These are phyloP conservation scores for Brachymystax lenok DNA, from an alignment of 2,797 vertebrate species.

Conservation along the genomic window DNA sequence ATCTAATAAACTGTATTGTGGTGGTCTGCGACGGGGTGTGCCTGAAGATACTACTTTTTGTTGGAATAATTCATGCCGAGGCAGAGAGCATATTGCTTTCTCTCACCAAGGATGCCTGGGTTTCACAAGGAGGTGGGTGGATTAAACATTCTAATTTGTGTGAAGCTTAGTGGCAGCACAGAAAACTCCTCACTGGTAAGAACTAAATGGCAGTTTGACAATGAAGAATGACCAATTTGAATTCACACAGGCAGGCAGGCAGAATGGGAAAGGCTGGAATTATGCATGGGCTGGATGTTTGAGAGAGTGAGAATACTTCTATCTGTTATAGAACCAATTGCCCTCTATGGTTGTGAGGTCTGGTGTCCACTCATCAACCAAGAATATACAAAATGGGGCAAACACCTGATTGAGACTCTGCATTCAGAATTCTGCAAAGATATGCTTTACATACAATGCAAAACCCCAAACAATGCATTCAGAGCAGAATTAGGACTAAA, in stretches of 20 bases:
- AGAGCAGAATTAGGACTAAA: too few species aligned
- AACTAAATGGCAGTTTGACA: constrained; percentile 29
- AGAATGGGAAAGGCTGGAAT: constrained; percentile 34
- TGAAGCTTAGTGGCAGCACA: constrained; percentile 26
- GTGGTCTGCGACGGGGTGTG: constrained; percentile 8
- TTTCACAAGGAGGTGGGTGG: constrained; percentile 22
- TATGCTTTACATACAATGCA: too few species aligned
- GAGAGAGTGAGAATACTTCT: too few species aligned
- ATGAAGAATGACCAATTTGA: constrained; percentile 37
- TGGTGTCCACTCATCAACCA: too few species aligned
- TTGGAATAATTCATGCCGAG: constrained; percentile 34
- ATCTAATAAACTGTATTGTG: not conserved
- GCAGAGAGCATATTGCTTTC: constrained; percentile 29
- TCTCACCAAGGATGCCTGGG: constrained; percentile 1
- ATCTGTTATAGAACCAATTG: too few species aligned
- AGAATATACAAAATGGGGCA: too few species aligned
- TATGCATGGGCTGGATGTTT: constrained; percentile 31
- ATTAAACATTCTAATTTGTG: constrained; percentile 44
- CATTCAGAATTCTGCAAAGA: too few species aligned
- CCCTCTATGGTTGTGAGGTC: too few species aligned
- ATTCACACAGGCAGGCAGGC: constrained; percentile 33
- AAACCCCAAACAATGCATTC: too few species aligned
- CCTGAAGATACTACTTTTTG: constrained; percentile 15
- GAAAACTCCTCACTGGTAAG: constrained; percentile 25
- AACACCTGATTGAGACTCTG: too few species aligned